Conservation (phyloP, 2,797 vertebrate genomes). For the Columba guinea region DNA sequence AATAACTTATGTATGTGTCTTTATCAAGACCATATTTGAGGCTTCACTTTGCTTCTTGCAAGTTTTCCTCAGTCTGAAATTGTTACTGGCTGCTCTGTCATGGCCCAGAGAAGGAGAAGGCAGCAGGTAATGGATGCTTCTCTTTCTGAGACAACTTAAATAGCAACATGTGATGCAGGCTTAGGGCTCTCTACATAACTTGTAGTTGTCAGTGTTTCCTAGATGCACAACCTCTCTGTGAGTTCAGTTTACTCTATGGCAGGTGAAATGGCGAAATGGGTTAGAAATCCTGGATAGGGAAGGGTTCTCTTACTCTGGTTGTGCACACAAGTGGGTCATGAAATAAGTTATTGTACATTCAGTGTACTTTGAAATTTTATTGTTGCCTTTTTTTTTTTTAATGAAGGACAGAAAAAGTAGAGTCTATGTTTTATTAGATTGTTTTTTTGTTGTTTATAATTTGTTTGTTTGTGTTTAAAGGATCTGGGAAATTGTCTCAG, state of each 20-base stretch:
- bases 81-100: neutral
- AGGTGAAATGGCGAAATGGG: neutral
- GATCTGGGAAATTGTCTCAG: neutral
- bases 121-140: neutral
- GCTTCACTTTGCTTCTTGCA: neutral
- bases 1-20: neutral
- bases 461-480: neutral
- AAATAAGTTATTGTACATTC: neutral
- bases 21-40: neutral
- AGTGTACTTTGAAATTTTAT: neutral
- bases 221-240: neutral
- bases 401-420: neutral
- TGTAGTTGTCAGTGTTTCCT: accelerated
- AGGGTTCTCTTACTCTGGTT: neutral
- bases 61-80: neutral
- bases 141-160: neutral
- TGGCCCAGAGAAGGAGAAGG: neutral
- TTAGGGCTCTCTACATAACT: neutral
- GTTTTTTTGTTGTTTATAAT: too few species aligned
- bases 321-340: neutral
- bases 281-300: neutral
- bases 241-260: neutral
- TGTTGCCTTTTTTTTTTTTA: neutral
- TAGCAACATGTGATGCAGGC: neutral
- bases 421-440: neutral